These are phyloP conservation scores for Lamproptera curius DNA, from an alignment of 2,888 invertebrate species.

Conservation along the genomic window DNA sequence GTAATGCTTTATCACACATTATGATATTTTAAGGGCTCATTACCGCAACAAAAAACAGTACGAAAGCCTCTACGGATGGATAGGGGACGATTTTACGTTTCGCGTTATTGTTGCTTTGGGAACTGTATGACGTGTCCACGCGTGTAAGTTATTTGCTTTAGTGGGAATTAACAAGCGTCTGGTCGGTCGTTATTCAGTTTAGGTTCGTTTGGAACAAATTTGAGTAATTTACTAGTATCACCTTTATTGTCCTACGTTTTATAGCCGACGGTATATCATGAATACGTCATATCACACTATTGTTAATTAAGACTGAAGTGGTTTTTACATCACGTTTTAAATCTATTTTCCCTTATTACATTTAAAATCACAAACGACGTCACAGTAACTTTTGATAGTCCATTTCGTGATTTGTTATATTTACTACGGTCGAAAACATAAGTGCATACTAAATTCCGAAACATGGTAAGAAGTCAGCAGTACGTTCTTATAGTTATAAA, in stretches of 20 bases:
- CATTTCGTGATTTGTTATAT: no score
- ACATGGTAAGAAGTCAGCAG: no score
- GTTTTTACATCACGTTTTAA: background rate
- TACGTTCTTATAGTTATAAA: no score
- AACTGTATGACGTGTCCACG: conserved; percentile 52
- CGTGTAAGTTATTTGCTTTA: conserved; percentile 59
- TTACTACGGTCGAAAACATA: no score
- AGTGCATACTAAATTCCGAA: no score
- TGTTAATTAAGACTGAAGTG: no score
- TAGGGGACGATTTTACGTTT: conserved; percentile 72
- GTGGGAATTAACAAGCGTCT: conserved; percentile 43
- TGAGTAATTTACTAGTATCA: conserved; percentile 45
- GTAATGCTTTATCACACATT: conserved; percentile 69
- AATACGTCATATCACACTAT: no score
- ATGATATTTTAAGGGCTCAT: conserved; percentile 71
- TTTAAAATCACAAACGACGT: no score
- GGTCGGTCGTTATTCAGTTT: conserved; percentile 48
- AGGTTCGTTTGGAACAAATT: conserved; percentile 43
- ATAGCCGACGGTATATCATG: no score
- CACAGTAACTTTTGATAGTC: conserved; percentile 11
- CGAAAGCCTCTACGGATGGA: conserved; percentile 46
- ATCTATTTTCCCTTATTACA: no score
- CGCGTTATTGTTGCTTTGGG: conserved; percentile 65
- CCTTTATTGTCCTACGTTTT: no score
- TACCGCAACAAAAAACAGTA: conserved; percentile 58